Base-by-base conservation (phyloP, 2,113 vertebrate genomes). In the Capra hircus region DNA sequence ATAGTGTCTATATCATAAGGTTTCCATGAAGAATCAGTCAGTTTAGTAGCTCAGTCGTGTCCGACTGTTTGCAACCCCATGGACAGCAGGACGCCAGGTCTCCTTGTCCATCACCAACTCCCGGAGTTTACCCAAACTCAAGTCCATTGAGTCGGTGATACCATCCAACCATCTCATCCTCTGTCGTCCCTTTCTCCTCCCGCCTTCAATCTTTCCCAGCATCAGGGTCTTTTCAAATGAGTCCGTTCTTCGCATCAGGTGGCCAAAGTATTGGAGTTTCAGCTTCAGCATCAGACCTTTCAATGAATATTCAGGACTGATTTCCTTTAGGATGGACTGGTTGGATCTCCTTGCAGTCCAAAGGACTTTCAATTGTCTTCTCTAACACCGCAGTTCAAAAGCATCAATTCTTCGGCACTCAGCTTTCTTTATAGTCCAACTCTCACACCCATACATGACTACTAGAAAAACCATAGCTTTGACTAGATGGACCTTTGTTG, bases 321-420 rank as follows among this genome's bases (percentile, higher is more conserved):
- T 71, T 40, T 71, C n/a, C n/a, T 40, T 71, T 40, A 71, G 67
- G 67, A 71, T 71, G n/a, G n/a, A 40, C 67, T 71, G n/a, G 67
- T 36, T 71, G 19, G n/a, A 40, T 71, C 3, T 71, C 67, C 67
- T 71, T 71, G n/a, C 67, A 71, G n/a, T 71, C n/a, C 64, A 71
- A n/a, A 19, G 19, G n/a, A 71, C n/a, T 40, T 19, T 71, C n/a
- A 71, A 1, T 19, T 21, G n/a, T 71, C n/a, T 71, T 71, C 8
- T 71, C 67, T 36, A 40, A 36, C 19, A 71, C n/a, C 67, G 23
- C n/a, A 40, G 67, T 23, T 71, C n/a, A 71, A 36, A 71, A 21
- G n/a, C 9, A 12, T 36, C n/a, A 71, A 5, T 21, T 71, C 67
- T 71, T 71, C 2, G 0, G 17, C 5, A 1, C 10, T 71, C 19